Conservation (phyloP, 2,888 invertebrate genomes). For the Maniola hyperantus region DNA sequence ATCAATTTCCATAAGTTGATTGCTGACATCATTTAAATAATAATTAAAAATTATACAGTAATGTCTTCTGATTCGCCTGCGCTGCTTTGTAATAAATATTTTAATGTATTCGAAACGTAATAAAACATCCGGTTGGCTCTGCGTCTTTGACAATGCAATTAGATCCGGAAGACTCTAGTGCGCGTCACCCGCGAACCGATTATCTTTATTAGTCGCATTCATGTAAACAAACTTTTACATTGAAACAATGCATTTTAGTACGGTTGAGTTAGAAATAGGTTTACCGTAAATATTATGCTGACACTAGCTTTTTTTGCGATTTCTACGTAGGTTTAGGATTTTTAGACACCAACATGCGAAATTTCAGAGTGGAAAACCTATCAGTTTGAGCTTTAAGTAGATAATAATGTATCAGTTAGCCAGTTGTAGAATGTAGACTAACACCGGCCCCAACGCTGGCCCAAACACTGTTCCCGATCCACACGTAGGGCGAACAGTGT, state of each 20-base stretch:
- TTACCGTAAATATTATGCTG: slow-evolving; percentile 8
- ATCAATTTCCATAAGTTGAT: background rate
- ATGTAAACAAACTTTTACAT: slow-evolving; percentile 23
- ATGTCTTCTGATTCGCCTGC: background rate
- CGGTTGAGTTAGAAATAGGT: slow-evolving; percentile 11
- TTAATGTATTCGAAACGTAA: background rate
- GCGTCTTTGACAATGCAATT: slow-evolving; percentile 51
- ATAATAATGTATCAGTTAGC: too few species aligned
- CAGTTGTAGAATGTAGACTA: too few species aligned
- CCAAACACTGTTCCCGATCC: too few species aligned
- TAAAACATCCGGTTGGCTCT: slow-evolving; percentile 11
- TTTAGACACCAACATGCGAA: too few species aligned
- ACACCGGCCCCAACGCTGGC: too few species aligned
- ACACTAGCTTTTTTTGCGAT: background rate
- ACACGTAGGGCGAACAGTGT: too few species aligned
- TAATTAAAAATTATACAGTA: background rate
- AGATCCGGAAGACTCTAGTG: slow-evolving; percentile 73
- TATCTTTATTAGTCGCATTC: slow-evolving; percentile 42
- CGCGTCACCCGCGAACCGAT: slow-evolving; percentile 57
- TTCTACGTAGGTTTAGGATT: too few species aligned
- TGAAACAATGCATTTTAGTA: slow-evolving; percentile 22
- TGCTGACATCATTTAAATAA: background rate
- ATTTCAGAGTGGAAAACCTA: too few species aligned
- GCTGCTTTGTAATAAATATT: slow-evolving; percentile 2
- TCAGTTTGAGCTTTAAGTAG: too few species aligned